phyloP scores from a whole-genome alignment of 2,888 invertebrate species.

The Ramazzottius varieornatus region DNA sequence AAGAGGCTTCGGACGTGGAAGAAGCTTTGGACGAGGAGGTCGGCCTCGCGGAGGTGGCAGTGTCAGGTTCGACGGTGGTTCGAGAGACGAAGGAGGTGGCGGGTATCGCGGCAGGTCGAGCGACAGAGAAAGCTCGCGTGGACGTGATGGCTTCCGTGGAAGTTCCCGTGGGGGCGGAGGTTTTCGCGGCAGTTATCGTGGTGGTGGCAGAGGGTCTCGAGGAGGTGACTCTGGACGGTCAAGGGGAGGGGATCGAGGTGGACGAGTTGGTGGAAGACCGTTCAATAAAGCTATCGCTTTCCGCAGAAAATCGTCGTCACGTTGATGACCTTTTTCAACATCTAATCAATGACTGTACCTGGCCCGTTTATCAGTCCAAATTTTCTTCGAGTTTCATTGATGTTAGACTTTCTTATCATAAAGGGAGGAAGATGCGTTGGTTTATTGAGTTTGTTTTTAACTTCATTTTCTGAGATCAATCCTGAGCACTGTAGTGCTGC shows the following conservation, averaged over 20 bases:
- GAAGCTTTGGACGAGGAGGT: neutral
- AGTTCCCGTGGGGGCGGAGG: neutral
- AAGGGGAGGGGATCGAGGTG: neutral
- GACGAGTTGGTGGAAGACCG: neutral
- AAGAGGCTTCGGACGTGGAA: neutral
- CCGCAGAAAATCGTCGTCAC: neutral
- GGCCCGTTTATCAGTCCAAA: neutral
- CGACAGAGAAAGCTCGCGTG: neutral
- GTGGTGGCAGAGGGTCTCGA: neutral
- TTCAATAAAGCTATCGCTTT: neutral
- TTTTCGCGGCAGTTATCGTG: neutral
- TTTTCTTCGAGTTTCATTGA: neutral
- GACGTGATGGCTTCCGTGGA: neutral
- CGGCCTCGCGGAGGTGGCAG: neutral
- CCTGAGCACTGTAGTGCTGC: too few species aligned
- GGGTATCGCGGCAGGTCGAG: neutral
- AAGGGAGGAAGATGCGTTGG: too few species aligned
- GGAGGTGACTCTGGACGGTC: neutral
- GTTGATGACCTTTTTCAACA: too few species aligned
- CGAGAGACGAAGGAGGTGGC: neutral
- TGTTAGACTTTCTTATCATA: neutral
- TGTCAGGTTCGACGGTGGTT: neutral
- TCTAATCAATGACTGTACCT: neutral
- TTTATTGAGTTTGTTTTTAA: too few species aligned
- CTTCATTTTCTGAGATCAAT: too few species aligned